Percentiles rank a stretch among this genome's conserved stretches.
phyloP scores from a whole-genome alignment of 2,113 vertebrate genomes.

The Kryptolebias marmoratus region DNA sequence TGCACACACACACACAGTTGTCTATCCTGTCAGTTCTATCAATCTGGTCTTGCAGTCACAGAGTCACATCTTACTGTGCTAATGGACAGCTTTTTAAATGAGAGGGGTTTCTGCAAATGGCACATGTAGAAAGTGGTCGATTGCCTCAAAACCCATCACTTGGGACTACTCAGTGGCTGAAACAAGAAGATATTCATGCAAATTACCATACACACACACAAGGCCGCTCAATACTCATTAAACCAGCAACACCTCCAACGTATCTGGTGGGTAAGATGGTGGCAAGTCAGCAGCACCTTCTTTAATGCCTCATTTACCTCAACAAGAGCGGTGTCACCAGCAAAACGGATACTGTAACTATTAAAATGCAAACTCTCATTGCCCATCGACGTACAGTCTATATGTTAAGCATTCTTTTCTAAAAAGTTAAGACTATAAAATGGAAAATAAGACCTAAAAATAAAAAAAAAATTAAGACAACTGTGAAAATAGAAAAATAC shows the following conservation, averaged over 20 bases:
- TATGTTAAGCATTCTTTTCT: constrained; percentile 10
- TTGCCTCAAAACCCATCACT: constrained; percentile 37
- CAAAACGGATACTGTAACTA: constrained; percentile 41
- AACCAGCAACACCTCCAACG: constrained; percentile 41
- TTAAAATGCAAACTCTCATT: constrained; percentile 27
- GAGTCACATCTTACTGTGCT: constrained; percentile 37
- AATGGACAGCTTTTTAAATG: constrained; percentile 60
- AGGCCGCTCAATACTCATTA: constrained; percentile 52
- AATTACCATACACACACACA: constrained; percentile 15
- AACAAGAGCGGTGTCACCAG: constrained; percentile 30
- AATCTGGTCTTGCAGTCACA: not conserved
- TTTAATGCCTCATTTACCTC: constrained; percentile 50
- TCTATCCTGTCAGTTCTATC: constrained; percentile 4
- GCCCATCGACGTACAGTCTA: constrained; percentile 5
- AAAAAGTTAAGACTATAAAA: not conserved
- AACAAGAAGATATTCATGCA: constrained; percentile 40
- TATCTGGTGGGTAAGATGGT: constrained; percentile 23
- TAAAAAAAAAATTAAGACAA: not conserved
- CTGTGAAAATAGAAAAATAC: constrained; percentile 14
- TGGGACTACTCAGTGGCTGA: constrained; percentile 9
- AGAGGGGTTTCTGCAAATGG: constrained; percentile 58
- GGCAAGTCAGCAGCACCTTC: constrained; percentile 27
- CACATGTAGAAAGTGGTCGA: constrained; percentile 7
- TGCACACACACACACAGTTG: not conserved
- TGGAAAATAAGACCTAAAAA: not conserved